Percentiles rank a stretch among this genome's conserved stretches.
Conservation (phyloP, 92 coral and sea anemone species). For the Blastomussa wellsi region DNA sequence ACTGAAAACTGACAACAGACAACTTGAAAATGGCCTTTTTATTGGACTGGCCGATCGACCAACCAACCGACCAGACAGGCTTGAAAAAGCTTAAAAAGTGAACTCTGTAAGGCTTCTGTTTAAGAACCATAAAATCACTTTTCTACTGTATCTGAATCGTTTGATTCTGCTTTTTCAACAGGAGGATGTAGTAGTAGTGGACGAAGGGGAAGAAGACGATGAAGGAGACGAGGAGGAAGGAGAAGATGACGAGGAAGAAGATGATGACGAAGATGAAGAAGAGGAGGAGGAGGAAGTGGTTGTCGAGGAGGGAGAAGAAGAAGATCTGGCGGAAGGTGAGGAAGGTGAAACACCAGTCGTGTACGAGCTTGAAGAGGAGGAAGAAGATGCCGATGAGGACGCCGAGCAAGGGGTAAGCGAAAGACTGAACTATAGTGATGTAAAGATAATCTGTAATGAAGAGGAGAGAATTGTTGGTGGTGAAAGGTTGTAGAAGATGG, state of each 20-base stretch:
- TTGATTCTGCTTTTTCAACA: neutral
- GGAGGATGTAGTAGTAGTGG: slow-evolving; percentile 71
- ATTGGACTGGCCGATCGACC: neutral
- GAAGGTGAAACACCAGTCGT: slow-evolving; percentile 53
- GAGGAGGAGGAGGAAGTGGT: slow-evolving; percentile 74
- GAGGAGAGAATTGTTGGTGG: neutral
- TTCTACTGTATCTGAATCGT: neutral
- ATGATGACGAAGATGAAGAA: slow-evolving; percentile 66
- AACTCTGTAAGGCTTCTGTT: no score
- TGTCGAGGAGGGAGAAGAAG: slow-evolving; percentile 70
- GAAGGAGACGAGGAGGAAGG: slow-evolving; percentile 55
- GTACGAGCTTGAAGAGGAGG: slow-evolving; percentile 61
- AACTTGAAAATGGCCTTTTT: no score
- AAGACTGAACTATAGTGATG: no score
- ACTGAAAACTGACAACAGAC: no score
- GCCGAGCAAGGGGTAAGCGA: slow-evolving; percentile 31
- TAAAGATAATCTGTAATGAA: no score
- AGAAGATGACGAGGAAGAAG: slow-evolving; percentile 59
- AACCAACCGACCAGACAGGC: neutral
- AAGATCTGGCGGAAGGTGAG: slow-evolving; percentile 60
- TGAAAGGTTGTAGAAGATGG: neutral
- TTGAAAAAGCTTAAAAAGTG: neutral
- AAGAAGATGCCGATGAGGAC: slow-evolving; percentile 41
- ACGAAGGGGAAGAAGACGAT: slow-evolving; percentile 60
- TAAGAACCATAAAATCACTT: neutral